Evolutionary conservation across 2,797 vertebrate species (phyloP), one percentile per base, ranked within the genome.

Genomic region (Sebastolobus altivelis): DNA sequence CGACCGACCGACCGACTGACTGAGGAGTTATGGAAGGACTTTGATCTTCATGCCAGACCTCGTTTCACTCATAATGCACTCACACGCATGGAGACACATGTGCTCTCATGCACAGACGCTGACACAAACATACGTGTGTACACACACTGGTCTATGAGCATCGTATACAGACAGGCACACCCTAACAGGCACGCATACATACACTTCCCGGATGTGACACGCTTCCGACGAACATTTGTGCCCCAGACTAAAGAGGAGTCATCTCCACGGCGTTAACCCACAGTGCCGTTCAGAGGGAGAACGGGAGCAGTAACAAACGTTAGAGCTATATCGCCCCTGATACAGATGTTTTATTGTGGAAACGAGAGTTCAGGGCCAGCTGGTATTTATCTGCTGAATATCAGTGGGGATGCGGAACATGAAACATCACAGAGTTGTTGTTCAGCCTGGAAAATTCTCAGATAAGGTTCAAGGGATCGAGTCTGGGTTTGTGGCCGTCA

Each of bases 1-100:
- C 27, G 63, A 62, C 77, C 65, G 66, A 38, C 72, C 38, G 67
- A 78, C 77, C 66, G 81, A 84, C 84, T 81, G 84, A 76, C 76
- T 72, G 79, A 86, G 49, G 49, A 90, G 86, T 87, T 88, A 90
- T 85, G 83, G 84, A 82, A 79, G 68, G 65, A 83, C 92, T 94
- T 93, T 94, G 92, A 95, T 93, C 83, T 92, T 72, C 62, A 52
- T 71, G 90, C 91, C 92, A 94, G 87, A 83, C 56, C 65, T 79
- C 22, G 75, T 81, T 90, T 89, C 76, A 83, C 82, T 86, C 87
- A 83, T 78, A 89, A 91, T 63, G 75, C 78, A 73, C 87, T 91
- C 87, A 89, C 86, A 91, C 75, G 72, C 87, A 87, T 82, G 59
- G 73, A 87, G 83, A 87, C 82, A 75, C 86, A 79, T 82, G 69